Evolutionary conservation across 53 echinoderm and acorn worm genomes (phyloP).

Genomic region (Temnopleurus reevesii): DNA sequence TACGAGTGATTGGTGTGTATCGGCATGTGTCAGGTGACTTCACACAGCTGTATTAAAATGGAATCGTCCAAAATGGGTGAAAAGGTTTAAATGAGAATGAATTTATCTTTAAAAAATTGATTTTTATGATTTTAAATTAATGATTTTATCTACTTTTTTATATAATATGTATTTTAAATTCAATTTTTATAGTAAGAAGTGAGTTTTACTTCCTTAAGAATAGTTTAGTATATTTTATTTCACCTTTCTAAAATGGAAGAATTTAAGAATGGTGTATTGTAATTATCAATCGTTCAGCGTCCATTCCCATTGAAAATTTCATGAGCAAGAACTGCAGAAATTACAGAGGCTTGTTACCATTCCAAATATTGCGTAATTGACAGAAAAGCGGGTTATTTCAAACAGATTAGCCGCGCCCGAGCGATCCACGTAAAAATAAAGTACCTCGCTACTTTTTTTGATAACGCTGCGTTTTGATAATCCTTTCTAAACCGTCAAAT

Average conservation of each 20-base stretch:
- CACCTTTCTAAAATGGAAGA: neutral
- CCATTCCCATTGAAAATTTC: neutral
- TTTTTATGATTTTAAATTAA: neutral
- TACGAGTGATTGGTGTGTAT: too few species aligned
- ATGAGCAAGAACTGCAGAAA: neutral
- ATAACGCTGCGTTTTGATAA: neutral
- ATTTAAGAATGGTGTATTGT: neutral
- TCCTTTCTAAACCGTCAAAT: neutral
- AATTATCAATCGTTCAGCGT: neutral
- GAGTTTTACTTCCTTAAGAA: neutral
- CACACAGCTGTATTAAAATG: neutral
- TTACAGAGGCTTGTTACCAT: neutral
- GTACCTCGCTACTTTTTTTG: neutral
- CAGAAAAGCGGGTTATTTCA: slow-evolving; percentile 28
- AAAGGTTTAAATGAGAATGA: neutral
- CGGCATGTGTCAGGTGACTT: neutral
- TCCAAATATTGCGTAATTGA: neutral
- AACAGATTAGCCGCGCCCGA: slow-evolving; percentile 14
- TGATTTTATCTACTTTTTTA: neutral
- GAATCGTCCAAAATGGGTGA: neutral
- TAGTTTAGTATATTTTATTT: neutral
- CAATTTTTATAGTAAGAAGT: neutral
- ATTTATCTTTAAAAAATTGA: neutral
- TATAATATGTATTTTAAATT: neutral
- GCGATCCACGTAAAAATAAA: neutral